phyloP scores from a whole-genome alignment of 1,140 invertebrate genomes.

The Proctacanthus coquilletti region DNA sequence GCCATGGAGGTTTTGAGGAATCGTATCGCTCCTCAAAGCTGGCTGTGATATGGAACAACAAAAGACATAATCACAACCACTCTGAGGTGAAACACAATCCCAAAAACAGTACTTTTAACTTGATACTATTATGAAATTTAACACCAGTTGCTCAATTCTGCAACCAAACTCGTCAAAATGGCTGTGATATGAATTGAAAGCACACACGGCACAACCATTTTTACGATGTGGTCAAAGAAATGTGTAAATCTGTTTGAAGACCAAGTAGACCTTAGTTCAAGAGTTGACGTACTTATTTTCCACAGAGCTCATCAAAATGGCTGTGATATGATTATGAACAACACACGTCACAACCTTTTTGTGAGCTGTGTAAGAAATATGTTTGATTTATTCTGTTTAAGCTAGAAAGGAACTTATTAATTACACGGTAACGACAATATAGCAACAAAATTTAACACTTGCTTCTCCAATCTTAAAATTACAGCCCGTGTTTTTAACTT shows the following conservation, averaged over 20 bases:
- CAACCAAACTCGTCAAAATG: conserved; percentile 6
- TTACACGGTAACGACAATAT: not conserved
- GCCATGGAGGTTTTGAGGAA: conserved; percentile 16
- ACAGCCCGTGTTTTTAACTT: too few species aligned
- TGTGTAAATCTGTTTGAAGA: too few species aligned
- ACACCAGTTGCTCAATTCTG: not conserved
- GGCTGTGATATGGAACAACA: conserved; percentile 65
- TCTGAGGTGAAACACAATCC: too few species aligned
- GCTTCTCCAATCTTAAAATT: not conserved
- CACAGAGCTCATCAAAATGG: conserved; percentile 6
- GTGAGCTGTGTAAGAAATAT: conserved; percentile 3
- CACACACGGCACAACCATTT: conserved; percentile 6
- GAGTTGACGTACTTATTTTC: not conserved
- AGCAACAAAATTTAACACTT: not conserved
- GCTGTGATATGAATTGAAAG: conserved; percentile 3
- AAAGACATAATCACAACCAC: conserved; percentile 63
- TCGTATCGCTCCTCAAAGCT: conserved; percentile 64
- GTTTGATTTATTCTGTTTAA: not conserved
- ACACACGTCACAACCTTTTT: conserved; percentile 4
- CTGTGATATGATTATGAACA: conserved; percentile 4
- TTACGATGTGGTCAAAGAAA: conserved; percentile 4
- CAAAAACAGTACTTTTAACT: too few species aligned
- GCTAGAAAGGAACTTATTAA: not conserved
- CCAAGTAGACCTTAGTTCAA: not conserved
- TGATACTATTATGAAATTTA: too few species aligned